Evolutionary conservation across 2,113 vertebrate species (phyloP).

Genomic region (Grantiella picta): DNA sequence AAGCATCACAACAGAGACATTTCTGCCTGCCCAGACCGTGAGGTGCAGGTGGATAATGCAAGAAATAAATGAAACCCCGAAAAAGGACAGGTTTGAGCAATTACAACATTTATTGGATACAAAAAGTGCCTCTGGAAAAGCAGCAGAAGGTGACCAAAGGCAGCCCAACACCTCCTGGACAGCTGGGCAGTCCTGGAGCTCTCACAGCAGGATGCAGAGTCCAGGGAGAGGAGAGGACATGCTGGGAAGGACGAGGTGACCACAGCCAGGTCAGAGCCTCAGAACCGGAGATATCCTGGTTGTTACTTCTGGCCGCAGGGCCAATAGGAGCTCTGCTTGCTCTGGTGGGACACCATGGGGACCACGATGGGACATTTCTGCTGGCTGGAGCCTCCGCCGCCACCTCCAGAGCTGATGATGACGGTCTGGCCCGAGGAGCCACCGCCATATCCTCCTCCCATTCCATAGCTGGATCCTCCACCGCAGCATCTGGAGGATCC

Average conservation of each 20-base stretch:
- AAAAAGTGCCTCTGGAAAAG: not conserved
- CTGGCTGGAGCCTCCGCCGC: not conserved
- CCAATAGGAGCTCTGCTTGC: not conserved
- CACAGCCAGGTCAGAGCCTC: not conserved
- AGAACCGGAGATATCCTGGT: accelerated
- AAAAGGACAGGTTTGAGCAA: not conserved
- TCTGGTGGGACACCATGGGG: not conserved
- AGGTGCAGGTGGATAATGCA: not conserved
- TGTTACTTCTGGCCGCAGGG: not conserved
- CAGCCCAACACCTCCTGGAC: not conserved
- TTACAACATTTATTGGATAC: not conserved
- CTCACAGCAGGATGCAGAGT: accelerated
- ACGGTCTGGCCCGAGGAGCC: not conserved
- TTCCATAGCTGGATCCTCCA: not conserved
- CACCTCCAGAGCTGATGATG: not conserved
- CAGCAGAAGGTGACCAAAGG: not conserved
- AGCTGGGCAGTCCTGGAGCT: not conserved
- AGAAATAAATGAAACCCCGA: accelerated
- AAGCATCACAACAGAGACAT: not conserved
- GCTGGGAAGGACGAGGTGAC: not conserved
- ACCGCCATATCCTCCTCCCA: not conserved
- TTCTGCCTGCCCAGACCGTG: not conserved
- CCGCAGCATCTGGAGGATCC: not conserved
- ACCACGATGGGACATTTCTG: conserved; percentile 4
- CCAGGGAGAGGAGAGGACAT: not conserved